Evolutionary conservation across 2,888 invertebrate species (phyloP).

Genomic region (Fragum whitleyi): DNA sequence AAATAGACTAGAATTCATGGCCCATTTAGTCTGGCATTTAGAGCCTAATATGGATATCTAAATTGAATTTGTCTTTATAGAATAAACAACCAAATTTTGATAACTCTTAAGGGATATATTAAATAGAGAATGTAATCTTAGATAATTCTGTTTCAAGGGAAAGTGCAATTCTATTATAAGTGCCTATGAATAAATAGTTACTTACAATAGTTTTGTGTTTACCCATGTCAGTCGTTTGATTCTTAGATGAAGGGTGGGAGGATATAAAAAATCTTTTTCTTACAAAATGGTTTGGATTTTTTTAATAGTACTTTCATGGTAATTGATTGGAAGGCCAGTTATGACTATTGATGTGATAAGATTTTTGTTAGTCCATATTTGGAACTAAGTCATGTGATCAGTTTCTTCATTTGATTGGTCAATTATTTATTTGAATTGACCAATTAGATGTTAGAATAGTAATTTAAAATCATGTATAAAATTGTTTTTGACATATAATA

Average conservation of each 20-base stretch:
- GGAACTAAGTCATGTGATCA: neutral
- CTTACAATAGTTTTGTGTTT: no score
- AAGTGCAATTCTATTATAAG: no score
- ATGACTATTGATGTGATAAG: neutral
- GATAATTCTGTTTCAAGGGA: no score
- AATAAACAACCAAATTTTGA: no score
- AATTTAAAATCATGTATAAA: neutral
- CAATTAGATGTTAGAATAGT: neutral
- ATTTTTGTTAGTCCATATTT: neutral
- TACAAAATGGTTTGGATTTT: no score
- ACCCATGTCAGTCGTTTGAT: no score
- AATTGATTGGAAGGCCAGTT: neutral
- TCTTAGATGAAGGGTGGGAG: no score
- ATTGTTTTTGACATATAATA: neutral
- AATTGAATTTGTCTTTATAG: no score
- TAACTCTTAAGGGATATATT: no score
- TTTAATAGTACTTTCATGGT: neutral
- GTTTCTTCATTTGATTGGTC: neutral
- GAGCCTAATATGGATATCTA: constrained; percentile 74
- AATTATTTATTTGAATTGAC: neutral
- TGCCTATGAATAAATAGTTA: no score
- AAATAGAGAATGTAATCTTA: no score
- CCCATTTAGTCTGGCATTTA: constrained; percentile 78
- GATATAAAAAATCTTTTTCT: no score
- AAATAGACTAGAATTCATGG: constrained; percentile 78